These are phyloP conservation scores for Salmo trutta DNA, from an alignment of 2,797 vertebrate genomes.

Conservation along the genomic window DNA sequence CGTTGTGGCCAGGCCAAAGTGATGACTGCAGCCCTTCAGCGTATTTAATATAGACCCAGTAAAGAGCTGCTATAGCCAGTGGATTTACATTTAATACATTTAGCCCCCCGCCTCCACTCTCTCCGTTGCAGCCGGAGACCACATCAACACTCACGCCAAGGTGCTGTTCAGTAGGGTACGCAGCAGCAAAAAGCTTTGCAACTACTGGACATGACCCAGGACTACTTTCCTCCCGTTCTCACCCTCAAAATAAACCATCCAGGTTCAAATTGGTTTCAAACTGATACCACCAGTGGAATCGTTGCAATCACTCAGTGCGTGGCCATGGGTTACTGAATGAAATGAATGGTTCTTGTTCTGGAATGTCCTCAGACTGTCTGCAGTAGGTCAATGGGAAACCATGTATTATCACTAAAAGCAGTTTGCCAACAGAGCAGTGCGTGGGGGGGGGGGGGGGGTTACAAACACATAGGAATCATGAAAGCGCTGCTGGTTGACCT, in stretches of 20 bases:
- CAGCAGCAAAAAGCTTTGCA: too few relatives aligned
- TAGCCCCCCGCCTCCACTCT: slow-evolving; percentile 54
- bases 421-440: slow-evolving; percentile 13
- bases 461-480: not conserved
- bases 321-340: slow-evolving; percentile 60
- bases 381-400: slow-evolving; percentile 60
- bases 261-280: slow-evolving; percentile 26
- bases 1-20: slow-evolving; percentile 41
- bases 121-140: slow-evolving; percentile 9
- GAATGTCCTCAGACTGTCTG: slow-evolving; percentile 68
- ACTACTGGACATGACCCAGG: too few relatives aligned
- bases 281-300: slow-evolving; percentile 23
- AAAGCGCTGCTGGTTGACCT: not conserved
- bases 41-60: slow-evolving; percentile 64
- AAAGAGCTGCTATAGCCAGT: slow-evolving; percentile 39
- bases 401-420: slow-evolving; percentile 37
- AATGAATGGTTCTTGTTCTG: slow-evolving; percentile 63
- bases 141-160: not conserved
- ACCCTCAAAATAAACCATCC: slow-evolving; percentile 42
- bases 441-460: not conserved
- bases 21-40: slow-evolving; percentile 57
- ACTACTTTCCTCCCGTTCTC: too few relatives aligned
- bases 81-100: slow-evolving; percentile 61
- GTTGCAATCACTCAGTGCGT: slow-evolving; percentile 46
- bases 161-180: too few relatives aligned